These are phyloP conservation scores for Crotophaga sulcirostris DNA, from an alignment of 2,113 vertebrate species.

Conservation along the genomic window DNA sequence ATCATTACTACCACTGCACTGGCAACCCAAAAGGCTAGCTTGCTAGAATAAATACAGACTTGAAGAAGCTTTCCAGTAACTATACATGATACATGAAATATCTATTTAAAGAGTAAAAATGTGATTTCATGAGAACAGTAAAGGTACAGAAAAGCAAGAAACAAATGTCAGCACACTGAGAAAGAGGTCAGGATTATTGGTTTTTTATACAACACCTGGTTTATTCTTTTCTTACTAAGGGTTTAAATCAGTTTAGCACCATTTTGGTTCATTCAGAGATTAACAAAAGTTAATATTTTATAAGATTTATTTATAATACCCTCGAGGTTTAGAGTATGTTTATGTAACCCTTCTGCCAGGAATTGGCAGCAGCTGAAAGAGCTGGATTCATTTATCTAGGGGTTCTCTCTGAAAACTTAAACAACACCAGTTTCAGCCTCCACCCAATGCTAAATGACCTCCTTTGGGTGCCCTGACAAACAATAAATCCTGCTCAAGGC, in stretches of 20 bases:
- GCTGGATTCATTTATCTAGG: conserved; percentile 59
- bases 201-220: neutral
- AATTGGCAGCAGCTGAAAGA: conserved; percentile 63
- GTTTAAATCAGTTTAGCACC: conserved; percentile 40
- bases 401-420: conserved; percentile 54
- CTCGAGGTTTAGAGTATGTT: conserved; percentile 55
- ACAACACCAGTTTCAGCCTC: conserved; percentile 57
- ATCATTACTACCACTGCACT: neutral
- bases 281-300: conserved; percentile 44
- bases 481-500: conserved; percentile 42
- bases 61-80: conserved; percentile 6
- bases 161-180: neutral
- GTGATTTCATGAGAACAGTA: neutral
- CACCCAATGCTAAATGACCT: conserved; percentile 61
- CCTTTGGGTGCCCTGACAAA: conserved; percentile 52
- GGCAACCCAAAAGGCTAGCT: neutral
- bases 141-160: neutral
- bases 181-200: neutral
- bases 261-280: conserved; percentile 21
- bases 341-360: conserved; percentile 60
- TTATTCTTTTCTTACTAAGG: conserved; percentile 9
- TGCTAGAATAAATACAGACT: neutral
- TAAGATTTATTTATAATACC: conserved; percentile 66
- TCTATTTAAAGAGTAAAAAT: neutral
- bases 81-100: neutral